Conservation (phyloP, 2,797 vertebrate species). For the Lepilemur ruficaudatus region DNA sequence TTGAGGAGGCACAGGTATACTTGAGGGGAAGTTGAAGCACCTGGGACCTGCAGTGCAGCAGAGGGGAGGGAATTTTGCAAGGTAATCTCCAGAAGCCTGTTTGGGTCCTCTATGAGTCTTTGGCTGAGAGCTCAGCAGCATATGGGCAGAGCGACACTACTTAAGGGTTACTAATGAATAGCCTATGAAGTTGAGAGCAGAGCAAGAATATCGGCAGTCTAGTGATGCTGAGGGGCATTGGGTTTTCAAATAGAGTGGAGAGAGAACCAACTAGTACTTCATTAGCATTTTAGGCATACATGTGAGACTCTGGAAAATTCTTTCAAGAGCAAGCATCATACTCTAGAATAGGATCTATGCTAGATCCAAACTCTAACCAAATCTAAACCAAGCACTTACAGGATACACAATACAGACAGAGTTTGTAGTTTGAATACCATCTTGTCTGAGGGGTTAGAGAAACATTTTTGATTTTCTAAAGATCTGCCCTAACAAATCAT, state of each 20-base stretch:
- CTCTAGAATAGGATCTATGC: neutral
- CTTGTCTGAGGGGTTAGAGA: neutral
- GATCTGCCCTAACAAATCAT: neutral
- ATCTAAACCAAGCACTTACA: neutral
- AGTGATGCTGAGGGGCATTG: neutral
- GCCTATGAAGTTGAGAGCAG: neutral
- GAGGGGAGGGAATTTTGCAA: neutral
- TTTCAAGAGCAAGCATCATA: neutral
- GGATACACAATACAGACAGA: neutral
- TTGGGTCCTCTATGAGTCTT: neutral
- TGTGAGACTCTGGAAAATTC: neutral
- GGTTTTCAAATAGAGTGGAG: neutral
- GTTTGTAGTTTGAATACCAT: neutral
- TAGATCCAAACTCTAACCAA: neutral
- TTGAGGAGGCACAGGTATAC: neutral
- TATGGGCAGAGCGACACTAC: neutral
- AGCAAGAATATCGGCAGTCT: neutral
- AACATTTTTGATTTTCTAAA: neutral
- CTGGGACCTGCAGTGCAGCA: neutral
- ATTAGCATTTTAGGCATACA: neutral
- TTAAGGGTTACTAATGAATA: neutral
- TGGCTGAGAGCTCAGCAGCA: neutral
- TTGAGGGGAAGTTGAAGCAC: neutral
- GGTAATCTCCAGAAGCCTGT: neutral
- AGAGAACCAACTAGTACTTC: neutral